Percentiles rank a stretch among this genome's conserved stretches.
Evolutionary conservation across 2,113 vertebrate genomes (phyloP).

Genomic region (Laterallus jamaicensis): DNA sequence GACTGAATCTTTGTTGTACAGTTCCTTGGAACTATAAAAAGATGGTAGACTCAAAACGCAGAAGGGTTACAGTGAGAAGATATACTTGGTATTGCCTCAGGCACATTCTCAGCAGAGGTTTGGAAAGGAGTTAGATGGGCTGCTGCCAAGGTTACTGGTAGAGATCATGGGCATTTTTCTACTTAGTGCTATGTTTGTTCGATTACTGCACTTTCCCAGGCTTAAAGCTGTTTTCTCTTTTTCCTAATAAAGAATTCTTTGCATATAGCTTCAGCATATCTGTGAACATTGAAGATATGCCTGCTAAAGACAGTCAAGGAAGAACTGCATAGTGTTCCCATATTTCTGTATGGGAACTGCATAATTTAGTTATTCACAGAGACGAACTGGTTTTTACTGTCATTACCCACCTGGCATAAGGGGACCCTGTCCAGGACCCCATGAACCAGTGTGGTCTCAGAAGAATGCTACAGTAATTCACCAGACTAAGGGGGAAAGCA

Average conservation of each 20-base stretch:
- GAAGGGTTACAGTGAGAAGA: not conserved
- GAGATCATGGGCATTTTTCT: not conserved
- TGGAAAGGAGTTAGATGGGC: conserved; percentile 1
- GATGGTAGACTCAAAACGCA: not conserved
- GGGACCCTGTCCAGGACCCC: not conserved
- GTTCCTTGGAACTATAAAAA: not conserved
- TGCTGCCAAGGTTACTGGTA: not conserved
- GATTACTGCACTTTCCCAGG: not conserved
- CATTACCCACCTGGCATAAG: not conserved
- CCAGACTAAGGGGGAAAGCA: not conserved
- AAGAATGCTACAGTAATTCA: not conserved
- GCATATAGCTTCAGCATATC: not conserved
- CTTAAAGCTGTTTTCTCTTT: not conserved
- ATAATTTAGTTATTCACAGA: not conserved
- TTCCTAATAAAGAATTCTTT: not conserved
- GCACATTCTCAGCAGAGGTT: not conserved
- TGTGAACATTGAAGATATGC: not conserved
- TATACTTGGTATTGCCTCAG: not conserved
- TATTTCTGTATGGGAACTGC: not conserved
- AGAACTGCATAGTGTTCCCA: not conserved
- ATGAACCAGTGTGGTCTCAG: not conserved
- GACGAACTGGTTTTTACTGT: not conserved
- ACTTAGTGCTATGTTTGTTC: not conserved
- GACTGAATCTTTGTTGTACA: not conserved
- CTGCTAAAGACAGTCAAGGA: not conserved